Evolutionary conservation across 1,140 invertebrate species (phyloP).

Genomic region (Drosophila subpulchrella): DNA sequence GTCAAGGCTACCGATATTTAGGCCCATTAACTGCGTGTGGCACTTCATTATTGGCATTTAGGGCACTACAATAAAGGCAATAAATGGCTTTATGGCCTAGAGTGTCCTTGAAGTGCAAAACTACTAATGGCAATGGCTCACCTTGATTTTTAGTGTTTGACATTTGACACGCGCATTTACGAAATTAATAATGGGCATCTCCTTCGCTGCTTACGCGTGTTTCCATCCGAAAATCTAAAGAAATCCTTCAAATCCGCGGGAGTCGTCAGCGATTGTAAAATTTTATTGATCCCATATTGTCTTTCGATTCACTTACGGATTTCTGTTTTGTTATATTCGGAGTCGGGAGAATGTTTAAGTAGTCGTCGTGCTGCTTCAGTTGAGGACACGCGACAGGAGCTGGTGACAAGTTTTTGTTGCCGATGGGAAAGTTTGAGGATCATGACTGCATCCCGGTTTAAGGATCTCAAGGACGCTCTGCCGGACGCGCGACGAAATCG

Average conservation of each 20-base stretch:
- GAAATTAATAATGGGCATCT: slow-evolving; percentile 69
- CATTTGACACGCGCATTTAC: slow-evolving; percentile 82
- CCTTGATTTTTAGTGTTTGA: slow-evolving; percentile 76
- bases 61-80: slow-evolving; percentile 59
- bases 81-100: slow-evolving; percentile 57
- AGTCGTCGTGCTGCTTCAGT: slow-evolving; percentile 75
- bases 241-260: slow-evolving; percentile 62
- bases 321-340: slow-evolving; percentile 36
- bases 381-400: slow-evolving; percentile 83
- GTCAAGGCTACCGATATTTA: slow-evolving; percentile 55
- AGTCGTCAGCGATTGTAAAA: slow-evolving; percentile 67
- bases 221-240: slow-evolving; percentile 12
- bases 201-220: slow-evolving; percentile 50
- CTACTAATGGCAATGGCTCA: slow-evolving; percentile 55
- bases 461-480: slow-evolving; percentile 47
- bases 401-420: slow-evolving; percentile 70
- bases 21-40: slow-evolving; percentile 81
- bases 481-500: slow-evolving; percentile 19
- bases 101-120: slow-evolving; percentile 46
- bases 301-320: slow-evolving; percentile 49
- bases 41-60: slow-evolving; percentile 82
- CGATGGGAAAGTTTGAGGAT: slow-evolving; percentile 28
- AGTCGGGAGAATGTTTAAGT: slow-evolving; percentile 65
- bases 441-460: neutral
- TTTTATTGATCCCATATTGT: slow-evolving; percentile 71